A percentile compares a stretch with the other conserved stretches of the same genome.
These are phyloP conservation scores for Arctopsyche grandis DNA, from an alignment of 1,140 invertebrate genomes.

Conservation along the genomic window DNA sequence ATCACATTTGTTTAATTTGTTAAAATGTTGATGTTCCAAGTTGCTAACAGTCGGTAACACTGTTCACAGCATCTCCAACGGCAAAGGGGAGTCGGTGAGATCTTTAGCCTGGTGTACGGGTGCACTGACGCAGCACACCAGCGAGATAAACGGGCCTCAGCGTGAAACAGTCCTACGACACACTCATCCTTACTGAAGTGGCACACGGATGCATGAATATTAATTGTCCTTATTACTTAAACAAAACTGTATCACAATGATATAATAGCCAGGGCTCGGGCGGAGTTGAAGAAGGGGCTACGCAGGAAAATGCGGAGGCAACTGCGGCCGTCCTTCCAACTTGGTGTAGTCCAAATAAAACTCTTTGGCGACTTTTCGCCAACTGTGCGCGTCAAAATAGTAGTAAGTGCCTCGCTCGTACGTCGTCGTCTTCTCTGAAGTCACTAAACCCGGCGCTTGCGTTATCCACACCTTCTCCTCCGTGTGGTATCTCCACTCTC, in stretches of 20 bases:
- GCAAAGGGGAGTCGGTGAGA: too few relatives aligned
- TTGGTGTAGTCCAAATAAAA: slow-evolving; percentile 98
- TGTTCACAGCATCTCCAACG: too few relatives aligned
- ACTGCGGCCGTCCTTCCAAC: slow-evolving; percentile 86
- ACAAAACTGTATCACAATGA: slow-evolving; percentile 40
- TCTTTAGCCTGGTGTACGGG: slow-evolving; percentile 29
- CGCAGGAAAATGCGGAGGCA: slow-evolving; percentile 60
- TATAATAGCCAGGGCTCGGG: slow-evolving; percentile 35
- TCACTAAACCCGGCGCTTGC: slow-evolving; percentile 90
- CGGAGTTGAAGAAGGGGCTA: slow-evolving; percentile 42
- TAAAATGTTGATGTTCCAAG: slow-evolving; percentile 31
- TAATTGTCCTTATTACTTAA: slow-evolving; percentile 23
- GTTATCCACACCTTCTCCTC: slow-evolving; percentile 99
- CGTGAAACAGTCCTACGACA: slow-evolving; percentile 14
- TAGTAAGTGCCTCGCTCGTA: slow-evolving; percentile 99
- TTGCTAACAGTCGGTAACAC: slow-evolving; percentile 24
- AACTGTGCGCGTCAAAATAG: slow-evolving; percentile 97
- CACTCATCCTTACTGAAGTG: neutral
- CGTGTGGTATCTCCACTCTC: slow-evolving; percentile 99
- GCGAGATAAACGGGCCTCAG: neutral
- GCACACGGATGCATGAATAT: slow-evolving; percentile 30
- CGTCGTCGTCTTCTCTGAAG: slow-evolving; percentile 92
- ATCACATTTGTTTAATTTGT: slow-evolving; percentile 30
- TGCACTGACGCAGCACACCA: too few relatives aligned
- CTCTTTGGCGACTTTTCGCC: slow-evolving; percentile 96